phyloP scores from a whole-genome alignment of 1,140 invertebrate genomes.

The Laupala kohalensis region DNA sequence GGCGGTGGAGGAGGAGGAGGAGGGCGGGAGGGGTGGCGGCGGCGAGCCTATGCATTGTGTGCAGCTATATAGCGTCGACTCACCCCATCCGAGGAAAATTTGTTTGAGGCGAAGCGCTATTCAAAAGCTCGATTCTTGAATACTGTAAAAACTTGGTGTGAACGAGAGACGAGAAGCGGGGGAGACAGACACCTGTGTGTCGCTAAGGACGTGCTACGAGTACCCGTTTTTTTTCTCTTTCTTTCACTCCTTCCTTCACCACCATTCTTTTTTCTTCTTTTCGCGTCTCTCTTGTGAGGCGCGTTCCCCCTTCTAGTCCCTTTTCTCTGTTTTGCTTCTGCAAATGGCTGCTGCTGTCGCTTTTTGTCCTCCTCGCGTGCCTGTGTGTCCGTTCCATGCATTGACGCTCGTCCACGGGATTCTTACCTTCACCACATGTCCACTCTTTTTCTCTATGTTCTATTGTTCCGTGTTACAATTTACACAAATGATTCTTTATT shows the following conservation, averaged over 20 bases:
- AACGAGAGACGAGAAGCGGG: background rate
- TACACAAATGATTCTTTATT: too few relatives aligned
- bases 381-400: too few relatives aligned
- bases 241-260: background rate
- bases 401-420: too few relatives aligned
- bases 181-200: background rate
- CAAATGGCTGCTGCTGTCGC: too few relatives aligned
- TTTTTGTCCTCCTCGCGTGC: too few relatives aligned
- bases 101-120: background rate
- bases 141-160: background rate
- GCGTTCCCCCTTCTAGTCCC: too few relatives aligned
- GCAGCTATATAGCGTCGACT: background rate
- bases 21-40: too few relatives aligned
- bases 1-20: too few relatives aligned
- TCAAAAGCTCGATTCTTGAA: background rate
- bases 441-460: too few relatives aligned
- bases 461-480: too few relatives aligned
- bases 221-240: background rate
- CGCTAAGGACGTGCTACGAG: background rate
- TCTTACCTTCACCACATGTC: too few relatives aligned
- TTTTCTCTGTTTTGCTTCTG: too few relatives aligned
- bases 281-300: background rate
- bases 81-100: background rate
- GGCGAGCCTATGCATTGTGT: background rate
- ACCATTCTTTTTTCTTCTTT: background rate